These are phyloP conservation scores for Xylota segnis DNA, from an alignment of 2,888 invertebrate species.

Conservation along the genomic window DNA sequence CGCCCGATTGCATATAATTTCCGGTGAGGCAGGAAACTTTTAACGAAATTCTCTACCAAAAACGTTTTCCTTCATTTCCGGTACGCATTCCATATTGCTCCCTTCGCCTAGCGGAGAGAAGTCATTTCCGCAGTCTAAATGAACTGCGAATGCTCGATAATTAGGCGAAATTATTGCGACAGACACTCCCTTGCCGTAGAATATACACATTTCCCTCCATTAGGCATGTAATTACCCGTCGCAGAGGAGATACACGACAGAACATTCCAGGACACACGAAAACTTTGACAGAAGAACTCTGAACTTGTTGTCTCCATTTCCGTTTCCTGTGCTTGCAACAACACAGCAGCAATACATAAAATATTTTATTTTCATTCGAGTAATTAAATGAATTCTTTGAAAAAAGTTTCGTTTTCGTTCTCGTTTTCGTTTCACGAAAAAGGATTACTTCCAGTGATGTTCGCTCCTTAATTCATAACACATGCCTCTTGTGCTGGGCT, in stretches of 20 bases:
- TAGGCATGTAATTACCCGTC: slow-evolving; percentile 58
- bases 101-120: not conserved
- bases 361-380: slow-evolving; percentile 59
- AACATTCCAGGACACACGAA: slow-evolving; percentile 21
- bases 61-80: slow-evolving; percentile 48
- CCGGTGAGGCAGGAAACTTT: not conserved
- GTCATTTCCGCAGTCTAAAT: slow-evolving; percentile 46
- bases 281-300: slow-evolving; percentile 54
- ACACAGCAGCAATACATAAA: slow-evolving; percentile 3
- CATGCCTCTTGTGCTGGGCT: slow-evolving; percentile 6
- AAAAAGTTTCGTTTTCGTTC: no score
- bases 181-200: slow-evolving; percentile 22
- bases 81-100: not conserved
- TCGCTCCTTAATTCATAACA: slow-evolving; percentile 38
- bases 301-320: slow-evolving; percentile 67
- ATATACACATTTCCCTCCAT: slow-evolving; percentile 60
- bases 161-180: slow-evolving; percentile 63
- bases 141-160: slow-evolving; percentile 69
- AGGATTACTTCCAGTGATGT: slow-evolving; percentile 15
- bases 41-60: not conserved
- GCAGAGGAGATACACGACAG: not conserved
- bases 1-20: slow-evolving; percentile 2
- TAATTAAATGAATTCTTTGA: slow-evolving; percentile 50
- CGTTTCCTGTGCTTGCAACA: slow-evolving; percentile 45
- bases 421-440: slow-evolving; percentile 17